Base-by-base conservation (phyloP, 2,888 invertebrate genomes). In the Noctua comes region DNA sequence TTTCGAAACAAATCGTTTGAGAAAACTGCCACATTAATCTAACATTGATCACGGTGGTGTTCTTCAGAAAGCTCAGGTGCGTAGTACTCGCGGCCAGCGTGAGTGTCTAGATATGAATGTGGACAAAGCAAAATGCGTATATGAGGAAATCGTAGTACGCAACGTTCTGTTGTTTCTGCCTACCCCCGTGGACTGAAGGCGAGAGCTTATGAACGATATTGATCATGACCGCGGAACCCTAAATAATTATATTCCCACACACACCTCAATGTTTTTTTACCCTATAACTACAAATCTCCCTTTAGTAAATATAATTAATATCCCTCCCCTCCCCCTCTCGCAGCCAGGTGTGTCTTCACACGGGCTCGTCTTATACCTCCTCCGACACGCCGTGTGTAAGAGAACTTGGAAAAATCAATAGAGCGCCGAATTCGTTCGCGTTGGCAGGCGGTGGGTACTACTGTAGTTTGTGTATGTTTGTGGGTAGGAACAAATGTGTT, bases 301-400 rank as follows among this genome's bases (percentile, higher is more conserved):
- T 51, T 16, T 27, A 31, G n/a, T 51, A 27, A 73, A n/a, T 84
- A 68, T 71, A 71, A 84, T 59, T 64, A 80, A 85, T 68, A 66
- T 48, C 8, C 6, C 24, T 8, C 21, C 21, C 68, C 27, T 11
- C 16, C 24, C n/a, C 21, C 59, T 57, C 5, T 21, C 0, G 43
- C 66, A 18, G 40, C 40, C 90, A 89, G 90, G 85, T 87, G 90
- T n/a, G 43, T 16, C 70, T 80, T 88, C 88, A 43, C 88, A 88
- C 89, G 86, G 46, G 73, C 80, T 83, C 79, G 69, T 68, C 71
- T 77, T 68, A 13, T 64, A 73, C 48, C 51, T 74, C 27, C 31
- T n/a, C 31, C 31, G 31, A 8, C 62, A 21, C 36, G 21, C 64
- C 64, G 64, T 31, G 51, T 46, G 36, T 48, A 48, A 48, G 66